Evolutionary conservation across 2,113 vertebrate genomes (phyloP).

Genomic region (Boleophthalmus pectinirostris): DNA sequence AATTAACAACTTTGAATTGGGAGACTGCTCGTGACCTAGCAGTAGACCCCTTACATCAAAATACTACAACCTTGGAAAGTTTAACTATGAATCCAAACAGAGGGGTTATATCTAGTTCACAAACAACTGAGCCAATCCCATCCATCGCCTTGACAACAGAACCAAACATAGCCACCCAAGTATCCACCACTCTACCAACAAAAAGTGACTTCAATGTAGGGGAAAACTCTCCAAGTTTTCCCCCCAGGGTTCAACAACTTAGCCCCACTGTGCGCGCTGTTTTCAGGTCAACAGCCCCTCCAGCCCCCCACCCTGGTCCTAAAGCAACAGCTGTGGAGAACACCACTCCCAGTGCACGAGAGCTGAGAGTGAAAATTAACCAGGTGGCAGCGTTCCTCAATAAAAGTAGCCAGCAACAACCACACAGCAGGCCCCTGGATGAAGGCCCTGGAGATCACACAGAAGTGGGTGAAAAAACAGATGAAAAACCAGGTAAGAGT

Average conservation of each 20-base stretch:
- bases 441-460: constrained; percentile 15
- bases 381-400: constrained; percentile 65
- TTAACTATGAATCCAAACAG: constrained; percentile 39
- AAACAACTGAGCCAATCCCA: constrained; percentile 36
- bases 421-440: constrained; percentile 20
- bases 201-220: constrained; percentile 18
- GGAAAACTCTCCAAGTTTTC: background rate
- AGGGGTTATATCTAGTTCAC: constrained; percentile 52
- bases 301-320: constrained; percentile 9
- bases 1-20: constrained; percentile 15
- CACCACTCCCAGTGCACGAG: constrained; percentile 57
- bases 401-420: constrained; percentile 29
- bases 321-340: constrained; percentile 8
- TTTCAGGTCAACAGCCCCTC: constrained; percentile 28
- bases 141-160: constrained; percentile 53
- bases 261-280: constrained; percentile 14
- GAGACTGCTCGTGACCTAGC: constrained; percentile 31
- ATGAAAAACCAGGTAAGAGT: constrained; percentile 39
- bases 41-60: constrained; percentile 10
- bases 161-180: constrained; percentile 46
- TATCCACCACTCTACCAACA: constrained; percentile 18
- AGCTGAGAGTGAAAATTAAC: constrained; percentile 71
- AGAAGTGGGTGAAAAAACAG: constrained; percentile 19
- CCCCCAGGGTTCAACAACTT: constrained; percentile 12
- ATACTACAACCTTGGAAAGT: constrained; percentile 9